Conservation (phyloP, 2,113 vertebrate genomes). For the Xiphophorus couchianus region DNA sequence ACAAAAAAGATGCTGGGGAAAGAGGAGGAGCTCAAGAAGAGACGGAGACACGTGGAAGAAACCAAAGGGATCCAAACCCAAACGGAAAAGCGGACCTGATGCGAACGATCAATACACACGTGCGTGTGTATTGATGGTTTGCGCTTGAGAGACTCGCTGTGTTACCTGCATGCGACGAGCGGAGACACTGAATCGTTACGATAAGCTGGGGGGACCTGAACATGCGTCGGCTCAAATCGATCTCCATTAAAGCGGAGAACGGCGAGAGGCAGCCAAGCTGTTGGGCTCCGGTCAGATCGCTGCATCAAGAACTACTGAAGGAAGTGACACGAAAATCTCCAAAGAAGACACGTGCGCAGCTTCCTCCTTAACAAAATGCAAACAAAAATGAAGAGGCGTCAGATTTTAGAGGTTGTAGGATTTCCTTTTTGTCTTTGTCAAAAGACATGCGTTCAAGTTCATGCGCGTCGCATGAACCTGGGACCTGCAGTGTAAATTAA, state of each 20-base stretch:
- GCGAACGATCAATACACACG: conserved; percentile 31
- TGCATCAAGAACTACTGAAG: no score
- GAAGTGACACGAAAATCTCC: no score
- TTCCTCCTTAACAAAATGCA: no score
- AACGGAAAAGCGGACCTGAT: conserved; percentile 2
- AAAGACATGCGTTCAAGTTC: no score
- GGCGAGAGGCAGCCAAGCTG: conserved; percentile 16
- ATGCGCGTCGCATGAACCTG: neutral
- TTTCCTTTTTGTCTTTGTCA: no score
- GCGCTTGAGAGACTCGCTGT: neutral
- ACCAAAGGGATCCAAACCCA: conserved; percentile 17
- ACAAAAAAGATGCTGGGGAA: conserved; percentile 40
- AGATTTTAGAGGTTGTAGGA: no score
- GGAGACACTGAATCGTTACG: conserved; percentile 32
- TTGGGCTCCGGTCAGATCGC: conserved; percentile 13
- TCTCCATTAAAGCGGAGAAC: conserved; percentile 32
- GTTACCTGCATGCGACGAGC: conserved; percentile 19
- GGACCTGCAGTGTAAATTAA: neutral
- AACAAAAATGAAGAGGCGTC: no score
- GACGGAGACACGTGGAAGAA: conserved; percentile 9
- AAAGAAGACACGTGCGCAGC: no score
- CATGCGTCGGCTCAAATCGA: conserved; percentile 28
- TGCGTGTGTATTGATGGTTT: conserved; percentile 25
- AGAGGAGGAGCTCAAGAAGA: neutral
- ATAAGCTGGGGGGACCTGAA: conserved; percentile 29